These are phyloP conservation scores for Phaethon lepturus DNA, from an alignment of 2,113 vertebrate genomes.

Conservation along the genomic window DNA sequence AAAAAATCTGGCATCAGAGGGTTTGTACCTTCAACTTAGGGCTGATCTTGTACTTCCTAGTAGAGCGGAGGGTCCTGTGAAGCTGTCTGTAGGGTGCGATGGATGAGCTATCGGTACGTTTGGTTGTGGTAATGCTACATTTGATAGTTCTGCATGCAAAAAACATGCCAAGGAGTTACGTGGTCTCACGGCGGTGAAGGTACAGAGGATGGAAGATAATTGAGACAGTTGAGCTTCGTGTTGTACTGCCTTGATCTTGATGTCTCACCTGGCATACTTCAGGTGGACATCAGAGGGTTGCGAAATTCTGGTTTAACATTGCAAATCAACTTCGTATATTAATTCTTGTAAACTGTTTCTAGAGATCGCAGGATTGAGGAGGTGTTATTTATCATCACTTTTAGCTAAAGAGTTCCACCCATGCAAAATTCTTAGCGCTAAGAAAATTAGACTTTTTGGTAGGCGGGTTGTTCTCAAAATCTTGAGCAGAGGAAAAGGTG, in stretches of 20 bases:
- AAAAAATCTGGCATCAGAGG: not conserved
- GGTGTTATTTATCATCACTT: conserved; percentile 70
- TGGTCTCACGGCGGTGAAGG: not conserved
- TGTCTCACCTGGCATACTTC: not conserved
- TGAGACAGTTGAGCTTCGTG: not conserved
- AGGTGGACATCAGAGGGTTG: not conserved
- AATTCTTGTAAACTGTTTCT: conserved; percentile 47
- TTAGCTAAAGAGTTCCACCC: conserved; percentile 64
- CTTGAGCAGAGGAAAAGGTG: conserved; percentile 51
- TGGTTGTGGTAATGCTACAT: not conserved
- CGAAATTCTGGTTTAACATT: not conserved
- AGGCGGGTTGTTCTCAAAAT: conserved; percentile 49
- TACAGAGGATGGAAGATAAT: not conserved
- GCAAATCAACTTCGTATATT: not conserved
- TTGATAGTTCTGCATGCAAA: not conserved
- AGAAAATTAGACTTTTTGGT: conserved; percentile 34
- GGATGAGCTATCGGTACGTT: not conserved
- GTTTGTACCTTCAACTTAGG: not conserved
- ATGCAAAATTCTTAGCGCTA: conserved; percentile 26
- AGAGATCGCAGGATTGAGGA: conserved; percentile 56
- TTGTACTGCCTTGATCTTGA: not conserved
- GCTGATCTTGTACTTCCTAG: not conserved
- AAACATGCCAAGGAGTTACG: not conserved
- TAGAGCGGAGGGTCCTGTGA: not conserved
- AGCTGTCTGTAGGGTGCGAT: not conserved